Evolutionary conservation across 2,113 vertebrate species (phyloP).

Genomic region (Hirundichthys speculiger): DNA sequence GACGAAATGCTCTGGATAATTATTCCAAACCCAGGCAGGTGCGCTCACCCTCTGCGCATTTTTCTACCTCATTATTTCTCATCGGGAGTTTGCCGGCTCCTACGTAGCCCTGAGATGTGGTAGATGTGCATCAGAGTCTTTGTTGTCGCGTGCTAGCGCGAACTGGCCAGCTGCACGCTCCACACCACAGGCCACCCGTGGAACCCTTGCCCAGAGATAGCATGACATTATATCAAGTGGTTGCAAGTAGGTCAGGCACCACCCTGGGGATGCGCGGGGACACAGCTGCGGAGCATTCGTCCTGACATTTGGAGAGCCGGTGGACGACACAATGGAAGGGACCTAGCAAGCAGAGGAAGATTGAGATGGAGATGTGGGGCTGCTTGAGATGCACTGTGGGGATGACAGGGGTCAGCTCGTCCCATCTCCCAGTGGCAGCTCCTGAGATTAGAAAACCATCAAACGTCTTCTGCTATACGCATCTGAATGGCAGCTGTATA

Average conservation of each 20-base stretch:
- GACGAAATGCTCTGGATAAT: too few species aligned
- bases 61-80: conserved; percentile 10
- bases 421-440: conserved; percentile 75
- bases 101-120: background rate
- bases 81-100: conserved; percentile 2
- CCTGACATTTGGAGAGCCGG: conserved; percentile 74
- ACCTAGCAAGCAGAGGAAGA: conserved; percentile 54
- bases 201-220: conserved; percentile 60
- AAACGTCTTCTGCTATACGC: conserved; percentile 70
- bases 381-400: conserved; percentile 73
- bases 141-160: conserved; percentile 23
- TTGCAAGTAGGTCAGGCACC: conserved; percentile 61
- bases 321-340: conserved; percentile 59
- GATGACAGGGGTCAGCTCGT: conserved; percentile 74
- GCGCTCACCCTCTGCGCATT: too few species aligned
- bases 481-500: conserved; percentile 76
- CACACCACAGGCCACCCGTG: conserved; percentile 48
- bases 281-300: conserved; percentile 49
- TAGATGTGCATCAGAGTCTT: conserved; percentile 13
- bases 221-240: conserved; percentile 64
- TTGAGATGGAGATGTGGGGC: conserved; percentile 72
- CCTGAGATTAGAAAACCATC: conserved; percentile 79
- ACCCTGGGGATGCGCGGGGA: conserved; percentile 47
- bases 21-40: too few species aligned
- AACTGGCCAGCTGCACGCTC: conserved; percentile 24